Evolutionary conservation across 2,113 vertebrate genomes (phyloP).

Genomic region (Dasyprocta punctata): DNA sequence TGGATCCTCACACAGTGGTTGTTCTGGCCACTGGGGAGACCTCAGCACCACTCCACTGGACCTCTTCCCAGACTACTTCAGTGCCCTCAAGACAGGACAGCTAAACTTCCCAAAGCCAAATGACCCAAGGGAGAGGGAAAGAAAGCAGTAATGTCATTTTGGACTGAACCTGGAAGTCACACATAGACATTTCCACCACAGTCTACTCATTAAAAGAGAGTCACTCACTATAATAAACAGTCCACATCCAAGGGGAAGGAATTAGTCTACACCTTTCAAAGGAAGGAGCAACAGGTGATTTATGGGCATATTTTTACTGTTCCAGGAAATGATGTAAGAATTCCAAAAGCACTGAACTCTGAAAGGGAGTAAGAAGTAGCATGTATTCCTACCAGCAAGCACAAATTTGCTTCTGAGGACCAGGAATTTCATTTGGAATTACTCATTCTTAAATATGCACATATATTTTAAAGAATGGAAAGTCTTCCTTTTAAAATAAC

Average conservation of each 20-base stretch:
- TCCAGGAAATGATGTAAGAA: not conserved
- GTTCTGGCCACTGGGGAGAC: not conserved
- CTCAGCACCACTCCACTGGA: not conserved
- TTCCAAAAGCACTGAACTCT: not conserved
- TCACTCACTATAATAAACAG: not conserved
- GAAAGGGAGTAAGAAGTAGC: not conserved
- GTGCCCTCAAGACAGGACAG: fast-evolving
- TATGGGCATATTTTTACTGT: not conserved
- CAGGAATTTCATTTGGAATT: not conserved
- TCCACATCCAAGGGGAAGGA: not conserved
- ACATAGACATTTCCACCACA: not conserved
- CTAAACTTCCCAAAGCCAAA: not conserved
- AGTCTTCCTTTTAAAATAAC: constrained; percentile 80
- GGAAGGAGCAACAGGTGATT: not conserved
- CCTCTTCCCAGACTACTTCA: not conserved
- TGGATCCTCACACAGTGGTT: not conserved
- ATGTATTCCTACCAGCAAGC: not conserved
- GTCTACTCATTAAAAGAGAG: not conserved
- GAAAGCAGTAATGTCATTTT: not conserved
- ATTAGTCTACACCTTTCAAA: not conserved
- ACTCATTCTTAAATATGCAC: constrained; percentile 26
- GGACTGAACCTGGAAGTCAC: not conserved
- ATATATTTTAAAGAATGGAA: constrained; percentile 45
- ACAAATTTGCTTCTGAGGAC: not conserved
- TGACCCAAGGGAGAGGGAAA: not conserved